Evolutionary conservation across 2,113 vertebrate genomes (phyloP).

Genomic region (Perca fluviatilis): DNA sequence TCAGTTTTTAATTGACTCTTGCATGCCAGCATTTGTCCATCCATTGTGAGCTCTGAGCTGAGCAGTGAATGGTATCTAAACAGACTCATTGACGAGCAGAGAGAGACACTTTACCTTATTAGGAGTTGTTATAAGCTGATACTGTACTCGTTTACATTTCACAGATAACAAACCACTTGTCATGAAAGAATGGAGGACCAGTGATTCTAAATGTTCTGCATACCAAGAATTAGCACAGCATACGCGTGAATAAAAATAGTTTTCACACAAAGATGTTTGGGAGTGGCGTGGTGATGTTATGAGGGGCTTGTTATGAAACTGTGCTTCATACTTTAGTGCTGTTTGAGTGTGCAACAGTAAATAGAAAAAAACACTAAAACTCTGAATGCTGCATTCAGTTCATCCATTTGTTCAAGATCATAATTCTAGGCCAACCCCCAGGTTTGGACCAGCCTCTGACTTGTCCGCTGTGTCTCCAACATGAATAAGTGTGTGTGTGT

Average conservation of each 20-base stretch:
- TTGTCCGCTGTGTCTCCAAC: slow-evolving; percentile 58
- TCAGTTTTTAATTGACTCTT: slow-evolving; percentile 42
- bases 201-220: slow-evolving; percentile 18
- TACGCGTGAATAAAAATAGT: slow-evolving; percentile 22
- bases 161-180: slow-evolving; percentile 64
- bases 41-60: slow-evolving; percentile 14
- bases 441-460: slow-evolving; percentile 38
- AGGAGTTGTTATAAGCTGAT: slow-evolving; percentile 73
- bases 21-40: slow-evolving; percentile 18
- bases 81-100: slow-evolving; percentile 40
- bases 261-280: slow-evolving; percentile 37
- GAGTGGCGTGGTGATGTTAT: slow-evolving; percentile 16
- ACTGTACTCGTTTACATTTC: slow-evolving; percentile 71
- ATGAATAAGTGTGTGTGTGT: slow-evolving; percentile 50
- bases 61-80: slow-evolving; percentile 48
- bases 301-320: slow-evolving; percentile 7
- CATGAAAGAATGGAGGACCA: slow-evolving; percentile 35
- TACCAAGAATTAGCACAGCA: slow-evolving; percentile 10
- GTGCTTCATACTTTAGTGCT: slow-evolving; percentile 23
- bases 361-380: background rate
- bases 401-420: slow-evolving; percentile 29
- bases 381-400: slow-evolving; percentile 16
- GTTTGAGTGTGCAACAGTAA: background rate
- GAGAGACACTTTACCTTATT: slow-evolving; percentile 72
- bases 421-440: slow-evolving; percentile 38